Evolutionary conservation across 2,797 vertebrate species (phyloP).

Genomic region (Xyrichtys novacula): DNA sequence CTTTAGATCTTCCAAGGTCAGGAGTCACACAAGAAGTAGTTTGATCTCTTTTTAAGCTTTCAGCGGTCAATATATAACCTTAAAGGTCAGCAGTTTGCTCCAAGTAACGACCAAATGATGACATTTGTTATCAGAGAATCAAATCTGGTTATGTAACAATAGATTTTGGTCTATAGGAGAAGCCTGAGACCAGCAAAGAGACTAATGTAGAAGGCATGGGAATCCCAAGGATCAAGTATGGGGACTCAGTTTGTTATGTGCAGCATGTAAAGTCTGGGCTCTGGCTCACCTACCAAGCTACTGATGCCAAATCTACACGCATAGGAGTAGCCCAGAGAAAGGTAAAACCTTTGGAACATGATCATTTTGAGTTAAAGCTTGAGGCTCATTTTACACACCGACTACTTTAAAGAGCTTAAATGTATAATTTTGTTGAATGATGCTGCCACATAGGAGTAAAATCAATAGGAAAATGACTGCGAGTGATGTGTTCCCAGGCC

Average conservation of each 20-base stretch:
- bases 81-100: background rate
- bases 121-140: background rate
- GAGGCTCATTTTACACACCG: background rate
- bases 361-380: background rate
- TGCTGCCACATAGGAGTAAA: background rate
- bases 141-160: background rate
- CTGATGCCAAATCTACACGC: slow-evolving; percentile 88
- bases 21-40: slow-evolving; percentile 17
- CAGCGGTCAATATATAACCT: background rate
- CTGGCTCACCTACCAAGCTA: slow-evolving; percentile 94
- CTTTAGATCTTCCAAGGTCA: slow-evolving; percentile 94
- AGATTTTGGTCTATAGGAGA: slow-evolving; percentile 83
- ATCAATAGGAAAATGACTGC: background rate
- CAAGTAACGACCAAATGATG: too few relatives aligned
- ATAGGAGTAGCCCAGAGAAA: slow-evolving; percentile 88
- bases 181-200: slow-evolving; percentile 83
- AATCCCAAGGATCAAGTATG: slow-evolving; percentile 94
- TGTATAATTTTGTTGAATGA: background rate
- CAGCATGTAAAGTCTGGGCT: slow-evolving; percentile 92
- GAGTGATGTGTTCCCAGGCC: slow-evolving; percentile 81
- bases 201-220: slow-evolving; percentile 92
- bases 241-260: slow-evolving; percentile 94
- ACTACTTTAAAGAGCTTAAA: too few relatives aligned
- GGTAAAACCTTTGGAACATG: slow-evolving; percentile 73
- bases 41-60: background rate